A percentile compares a stretch with the other conserved stretches of the same genome.
These are phyloP conservation scores for Argentina silus DNA, from an alignment of 2,797 vertebrate genomes.

Conservation along the genomic window DNA sequence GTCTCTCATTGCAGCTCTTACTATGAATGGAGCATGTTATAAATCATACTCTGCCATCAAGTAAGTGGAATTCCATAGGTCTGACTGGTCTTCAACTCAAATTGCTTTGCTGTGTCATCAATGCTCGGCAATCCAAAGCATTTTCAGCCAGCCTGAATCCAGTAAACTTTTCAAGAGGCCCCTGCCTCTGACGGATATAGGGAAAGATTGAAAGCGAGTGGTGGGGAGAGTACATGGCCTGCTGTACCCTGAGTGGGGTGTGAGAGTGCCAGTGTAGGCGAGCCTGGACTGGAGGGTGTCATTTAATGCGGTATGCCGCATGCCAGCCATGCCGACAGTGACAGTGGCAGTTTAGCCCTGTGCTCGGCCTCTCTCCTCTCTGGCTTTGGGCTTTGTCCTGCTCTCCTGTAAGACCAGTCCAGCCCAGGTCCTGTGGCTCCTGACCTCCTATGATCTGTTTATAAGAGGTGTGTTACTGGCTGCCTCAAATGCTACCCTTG, in stretches of 20 bases:
- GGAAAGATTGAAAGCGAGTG: not conserved
- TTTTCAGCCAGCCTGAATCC: not conserved
- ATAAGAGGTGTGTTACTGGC: no score
- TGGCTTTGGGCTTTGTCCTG: not conserved
- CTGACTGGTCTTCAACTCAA: constrained; percentile 29
- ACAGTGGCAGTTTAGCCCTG: constrained; percentile 18
- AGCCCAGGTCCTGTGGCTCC: constrained; percentile 15
- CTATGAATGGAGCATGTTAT: constrained; percentile 37
- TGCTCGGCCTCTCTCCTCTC: constrained; percentile 8
- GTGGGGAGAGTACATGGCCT: not conserved
- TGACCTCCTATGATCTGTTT: no score
- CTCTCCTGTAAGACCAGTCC: not conserved
- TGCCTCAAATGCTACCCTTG: no score
- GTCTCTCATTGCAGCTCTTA: not conserved
- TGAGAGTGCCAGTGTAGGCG: not conserved
- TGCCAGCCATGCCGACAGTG: constrained; percentile 16
- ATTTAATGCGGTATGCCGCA: constrained; percentile 10
- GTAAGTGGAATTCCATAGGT: constrained; percentile 21
- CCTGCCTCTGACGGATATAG: not conserved
- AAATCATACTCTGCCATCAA: constrained; percentile 14
- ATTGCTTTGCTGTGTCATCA: constrained; percentile 42
- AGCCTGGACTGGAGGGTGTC: constrained; percentile 14
- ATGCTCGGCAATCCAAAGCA: constrained; percentile 1
- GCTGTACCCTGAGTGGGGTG: not conserved
- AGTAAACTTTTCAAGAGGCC: not conserved